A percentile compares a stretch with the other conserved stretches of the same genome.
These are phyloP conservation scores for Steinernema khuongi DNA, from an alignment of 1,140 invertebrate genomes.

Conservation along the genomic window DNA sequence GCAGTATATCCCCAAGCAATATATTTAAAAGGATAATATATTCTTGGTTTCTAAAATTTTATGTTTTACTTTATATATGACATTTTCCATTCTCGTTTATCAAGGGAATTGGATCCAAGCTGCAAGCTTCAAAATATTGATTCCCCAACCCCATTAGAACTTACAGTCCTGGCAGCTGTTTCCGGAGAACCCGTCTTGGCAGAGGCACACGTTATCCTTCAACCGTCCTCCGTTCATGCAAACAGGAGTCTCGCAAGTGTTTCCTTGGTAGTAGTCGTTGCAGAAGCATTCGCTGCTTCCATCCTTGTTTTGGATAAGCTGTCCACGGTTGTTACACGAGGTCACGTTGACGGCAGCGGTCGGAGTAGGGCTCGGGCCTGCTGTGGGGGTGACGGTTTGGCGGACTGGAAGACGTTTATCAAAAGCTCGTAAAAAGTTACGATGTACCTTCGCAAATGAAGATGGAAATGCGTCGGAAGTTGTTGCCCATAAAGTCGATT, in stretches of 20 bases:
- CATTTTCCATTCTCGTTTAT: not conserved
- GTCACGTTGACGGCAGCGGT: conserved; percentile 14
- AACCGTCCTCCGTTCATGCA: conserved; percentile 27
- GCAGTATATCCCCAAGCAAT: too few relatives aligned
- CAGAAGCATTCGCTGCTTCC: conserved; percentile 28
- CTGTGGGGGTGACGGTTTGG: too few relatives aligned
- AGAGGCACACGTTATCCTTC: conserved; percentile 22
- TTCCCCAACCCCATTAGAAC: not conserved
- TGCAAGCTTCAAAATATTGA: too few relatives aligned
- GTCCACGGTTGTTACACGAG: conserved; percentile 31
- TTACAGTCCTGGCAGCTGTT: conserved; percentile 26
- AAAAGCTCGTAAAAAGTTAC: not conserved
- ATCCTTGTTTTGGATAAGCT: not conserved
- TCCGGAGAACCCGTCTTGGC: conserved; percentile 29
- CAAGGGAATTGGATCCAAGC: not conserved
- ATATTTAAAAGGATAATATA: not conserved
- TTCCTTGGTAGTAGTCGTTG: conserved; percentile 19
- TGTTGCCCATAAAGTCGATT: conserved; percentile 21
- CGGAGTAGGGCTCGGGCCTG: not conserved
- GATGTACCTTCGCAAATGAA: conserved; percentile 20
- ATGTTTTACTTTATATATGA: too few relatives aligned
- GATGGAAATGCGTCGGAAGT: conserved; percentile 25
- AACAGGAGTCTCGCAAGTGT: conserved; percentile 15
- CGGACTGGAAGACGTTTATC: too few relatives aligned
- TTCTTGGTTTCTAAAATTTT: too few relatives aligned